A percentile compares a stretch with the other conserved stretches of the same genome.
These are phyloP conservation scores for Cavia aperea DNA, from an alignment of 2,113 vertebrate genomes.

Conservation along the genomic window DNA sequence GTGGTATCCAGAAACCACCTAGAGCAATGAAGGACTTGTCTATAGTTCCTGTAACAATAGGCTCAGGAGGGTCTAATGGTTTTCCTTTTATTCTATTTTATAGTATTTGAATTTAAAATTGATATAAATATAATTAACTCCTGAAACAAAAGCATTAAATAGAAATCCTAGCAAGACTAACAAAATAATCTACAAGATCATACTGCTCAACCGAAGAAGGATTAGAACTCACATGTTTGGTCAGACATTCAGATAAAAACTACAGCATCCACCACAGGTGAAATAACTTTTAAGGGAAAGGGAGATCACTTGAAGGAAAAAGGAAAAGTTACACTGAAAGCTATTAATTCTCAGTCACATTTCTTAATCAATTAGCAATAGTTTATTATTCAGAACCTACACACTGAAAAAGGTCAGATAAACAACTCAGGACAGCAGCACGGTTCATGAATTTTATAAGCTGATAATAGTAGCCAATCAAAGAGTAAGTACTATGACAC, in stretches of 20 bases:
- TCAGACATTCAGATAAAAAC: neutral
- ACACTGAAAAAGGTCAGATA: neutral
- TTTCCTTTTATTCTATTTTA: neutral
- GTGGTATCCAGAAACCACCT: neutral
- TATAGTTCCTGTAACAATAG: neutral
- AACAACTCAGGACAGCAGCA: neutral
- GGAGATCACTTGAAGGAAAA: neutral
- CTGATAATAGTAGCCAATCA: neutral
- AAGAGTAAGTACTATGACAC: neutral
- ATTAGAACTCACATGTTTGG: neutral
- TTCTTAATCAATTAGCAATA: neutral
- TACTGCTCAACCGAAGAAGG: neutral
- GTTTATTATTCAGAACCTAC: neutral
- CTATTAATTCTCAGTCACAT: neutral
- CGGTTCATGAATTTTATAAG: neutral
- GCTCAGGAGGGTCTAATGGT: neutral
- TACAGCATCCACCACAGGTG: neutral
- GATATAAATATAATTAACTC: neutral
- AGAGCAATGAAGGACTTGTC: neutral
- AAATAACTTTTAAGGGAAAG: neutral
- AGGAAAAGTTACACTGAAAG: neutral
- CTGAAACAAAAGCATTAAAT: neutral
- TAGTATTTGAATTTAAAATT: neutral
- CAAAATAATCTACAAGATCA: neutral
- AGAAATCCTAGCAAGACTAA: neutral